phyloP scores from a whole-genome alignment of 2,888 invertebrate genomes.

The Stenurella melanura region DNA sequence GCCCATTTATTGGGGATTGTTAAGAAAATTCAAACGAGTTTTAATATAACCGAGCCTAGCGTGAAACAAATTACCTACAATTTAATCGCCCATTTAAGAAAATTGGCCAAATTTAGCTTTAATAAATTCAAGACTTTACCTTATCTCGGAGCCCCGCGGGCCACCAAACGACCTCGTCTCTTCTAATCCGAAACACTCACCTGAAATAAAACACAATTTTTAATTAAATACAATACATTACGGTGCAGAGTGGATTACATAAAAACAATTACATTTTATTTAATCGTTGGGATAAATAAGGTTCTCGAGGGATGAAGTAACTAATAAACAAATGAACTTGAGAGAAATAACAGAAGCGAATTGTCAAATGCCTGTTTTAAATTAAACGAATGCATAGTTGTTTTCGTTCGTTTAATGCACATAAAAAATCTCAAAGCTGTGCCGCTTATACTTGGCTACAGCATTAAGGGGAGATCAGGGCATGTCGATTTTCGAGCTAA shows the following conservation, averaged over 20 bases:
- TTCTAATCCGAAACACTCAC: constrained; percentile 63
- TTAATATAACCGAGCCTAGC: constrained; percentile 69
- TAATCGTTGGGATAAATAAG: background rate
- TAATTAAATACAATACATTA: constrained; percentile 58
- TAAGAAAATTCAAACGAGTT: constrained; percentile 68
- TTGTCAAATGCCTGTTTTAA: too few relatives aligned
- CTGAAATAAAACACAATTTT: constrained; percentile 67
- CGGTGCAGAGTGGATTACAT: constrained; percentile 39
- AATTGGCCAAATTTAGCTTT: constrained; percentile 72
- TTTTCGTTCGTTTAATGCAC: too few relatives aligned
- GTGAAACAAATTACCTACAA: constrained; percentile 73
- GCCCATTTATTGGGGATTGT: constrained; percentile 60
- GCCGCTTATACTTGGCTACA: too few relatives aligned
- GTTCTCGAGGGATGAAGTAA: background rate
- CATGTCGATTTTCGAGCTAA: too few relatives aligned
- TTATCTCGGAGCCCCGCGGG: constrained; percentile 69
- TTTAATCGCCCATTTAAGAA: constrained; percentile 73
- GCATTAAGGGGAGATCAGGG: too few relatives aligned
- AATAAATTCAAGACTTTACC: constrained; percentile 73
- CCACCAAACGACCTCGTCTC: constrained; percentile 57
- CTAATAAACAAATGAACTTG: background rate
- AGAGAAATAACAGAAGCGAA: background rate
- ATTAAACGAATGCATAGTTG: too few relatives aligned
- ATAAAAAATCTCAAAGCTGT: too few relatives aligned
- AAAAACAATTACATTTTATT: constrained; percentile 26